A percentile compares a stretch with the other conserved stretches of the same genome.
phyloP scores from a whole-genome alignment of 2,888 invertebrate species.

The Coelinius sp. region DNA sequence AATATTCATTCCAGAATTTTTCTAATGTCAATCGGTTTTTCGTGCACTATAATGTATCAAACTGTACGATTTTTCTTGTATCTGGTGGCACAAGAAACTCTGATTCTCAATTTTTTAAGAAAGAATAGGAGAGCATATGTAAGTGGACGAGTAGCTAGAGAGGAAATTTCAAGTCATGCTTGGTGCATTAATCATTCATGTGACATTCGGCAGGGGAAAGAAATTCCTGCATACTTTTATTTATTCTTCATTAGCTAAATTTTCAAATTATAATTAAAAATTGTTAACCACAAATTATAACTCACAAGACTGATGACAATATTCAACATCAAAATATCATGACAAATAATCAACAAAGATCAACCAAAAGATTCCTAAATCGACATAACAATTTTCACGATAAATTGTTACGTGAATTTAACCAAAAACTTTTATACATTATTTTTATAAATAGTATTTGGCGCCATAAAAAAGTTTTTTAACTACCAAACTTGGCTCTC shows the following conservation, averaged over 20 bases:
- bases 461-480: constrained; percentile 63
- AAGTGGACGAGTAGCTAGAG: constrained; percentile 37
- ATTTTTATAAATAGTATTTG: constrained; percentile 67
- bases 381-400: constrained; percentile 24
- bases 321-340: too few relatives aligned
- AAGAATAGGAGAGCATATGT: constrained; percentile 14
- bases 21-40: too few relatives aligned
- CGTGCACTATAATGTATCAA: too few relatives aligned
- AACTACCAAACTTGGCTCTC: constrained; percentile 65
- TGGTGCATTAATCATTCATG: constrained; percentile 45
- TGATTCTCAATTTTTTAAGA: too few relatives aligned
- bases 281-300: too few relatives aligned
- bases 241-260: not conserved
- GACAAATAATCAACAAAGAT: constrained; percentile 34
- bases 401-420: constrained; percentile 38
- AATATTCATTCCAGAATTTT: not conserved
- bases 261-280: too few relatives aligned
- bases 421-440: constrained; percentile 59
- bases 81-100: too few relatives aligned
- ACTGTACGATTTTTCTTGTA: too few relatives aligned
- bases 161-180: constrained; percentile 46
- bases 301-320: too few relatives aligned
- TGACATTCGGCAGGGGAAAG: constrained; percentile 24
- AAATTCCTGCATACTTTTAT: not conserved
- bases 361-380: constrained; percentile 31